Percentiles rank a stretch among this genome's conserved stretches.
Evolutionary conservation across 2,113 vertebrate species (phyloP).

Genomic region (Paratilapia polleni): DNA sequence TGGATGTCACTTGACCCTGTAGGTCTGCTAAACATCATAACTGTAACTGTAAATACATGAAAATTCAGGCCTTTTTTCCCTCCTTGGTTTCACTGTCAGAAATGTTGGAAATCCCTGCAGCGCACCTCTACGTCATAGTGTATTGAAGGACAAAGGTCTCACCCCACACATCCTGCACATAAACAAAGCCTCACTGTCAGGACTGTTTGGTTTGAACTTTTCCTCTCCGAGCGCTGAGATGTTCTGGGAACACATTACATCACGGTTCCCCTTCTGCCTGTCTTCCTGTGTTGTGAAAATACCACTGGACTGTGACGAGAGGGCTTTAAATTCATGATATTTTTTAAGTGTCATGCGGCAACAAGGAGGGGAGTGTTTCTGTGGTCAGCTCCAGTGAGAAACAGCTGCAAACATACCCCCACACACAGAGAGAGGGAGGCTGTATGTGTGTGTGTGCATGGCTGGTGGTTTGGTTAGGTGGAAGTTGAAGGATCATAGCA

Average conservation of each 20-base stretch:
- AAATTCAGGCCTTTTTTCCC: not conserved
- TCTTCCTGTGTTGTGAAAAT: slow-evolving; percentile 66
- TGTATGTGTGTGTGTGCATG: not conserved
- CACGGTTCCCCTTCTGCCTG: slow-evolving; percentile 19
- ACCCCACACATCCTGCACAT: slow-evolving; percentile 58
- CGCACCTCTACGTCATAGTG: slow-evolving; percentile 37
- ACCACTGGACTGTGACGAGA: slow-evolving; percentile 37
- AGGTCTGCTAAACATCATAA: no score
- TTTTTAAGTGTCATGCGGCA: slow-evolving; percentile 45
- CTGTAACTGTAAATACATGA: not conserved
- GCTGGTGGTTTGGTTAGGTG: slow-evolving; percentile 49
- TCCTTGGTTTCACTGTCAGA: not conserved
- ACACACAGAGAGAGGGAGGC: slow-evolving; percentile 24
- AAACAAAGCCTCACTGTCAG: slow-evolving; percentile 62
- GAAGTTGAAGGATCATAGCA: slow-evolving; percentile 40
- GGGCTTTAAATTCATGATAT: slow-evolving; percentile 56
- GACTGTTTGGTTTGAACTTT: slow-evolving; percentile 61
- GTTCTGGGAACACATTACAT: slow-evolving; percentile 56
- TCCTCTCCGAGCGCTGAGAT: slow-evolving; percentile 44
- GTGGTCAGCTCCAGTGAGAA: slow-evolving; percentile 57
- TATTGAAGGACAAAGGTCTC: slow-evolving; percentile 52
- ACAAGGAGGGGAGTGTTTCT: slow-evolving; percentile 53
- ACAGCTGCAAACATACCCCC: slow-evolving; percentile 58
- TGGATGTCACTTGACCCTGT: not conserved
- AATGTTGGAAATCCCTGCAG: slow-evolving; percentile 31